Conservation (phyloP, 2,797 vertebrate species). For the Gymnothorax reevesii region DNA sequence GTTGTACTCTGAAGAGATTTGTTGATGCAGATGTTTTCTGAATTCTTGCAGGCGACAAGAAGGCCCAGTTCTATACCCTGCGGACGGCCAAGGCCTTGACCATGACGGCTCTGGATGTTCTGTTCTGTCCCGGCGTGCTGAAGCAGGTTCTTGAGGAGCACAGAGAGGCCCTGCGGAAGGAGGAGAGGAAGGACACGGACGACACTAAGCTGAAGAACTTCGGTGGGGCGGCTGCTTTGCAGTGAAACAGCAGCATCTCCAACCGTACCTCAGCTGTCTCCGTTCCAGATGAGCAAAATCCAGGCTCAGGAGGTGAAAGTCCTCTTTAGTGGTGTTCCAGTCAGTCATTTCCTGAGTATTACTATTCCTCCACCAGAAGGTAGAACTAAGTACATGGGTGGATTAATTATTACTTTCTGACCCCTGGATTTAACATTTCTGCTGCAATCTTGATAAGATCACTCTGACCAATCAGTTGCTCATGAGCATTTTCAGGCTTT, state of each 20-base stretch:
- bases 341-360: no score
- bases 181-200: slow-evolving; percentile 58
- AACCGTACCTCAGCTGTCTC: no score
- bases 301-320: no score
- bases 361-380: no score
- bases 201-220: slow-evolving; percentile 29
- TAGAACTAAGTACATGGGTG: no score
- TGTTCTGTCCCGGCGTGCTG: slow-evolving; percentile 78
- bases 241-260: slow-evolving; percentile 29
- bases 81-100: slow-evolving; percentile 83
- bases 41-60: slow-evolving; percentile 73
- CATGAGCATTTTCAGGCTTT: no score
- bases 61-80: slow-evolving; percentile 83
- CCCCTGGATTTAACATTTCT: no score
- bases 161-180: slow-evolving; percentile 66
- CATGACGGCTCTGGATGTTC: slow-evolving; percentile 86
- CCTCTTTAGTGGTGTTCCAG: no score
- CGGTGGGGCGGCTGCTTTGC: slow-evolving; percentile 40
- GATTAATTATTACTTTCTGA: no score
- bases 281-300: no score
- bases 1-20: background rate
- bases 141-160: slow-evolving; percentile 77
- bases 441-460: background rate
- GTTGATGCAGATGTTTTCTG: slow-evolving; percentile 21
- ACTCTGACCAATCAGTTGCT: background rate